These are phyloP conservation scores for Archegozetes longisetosus DNA, from an alignment of 1,140 invertebrate genomes.

Conservation along the genomic window DNA sequence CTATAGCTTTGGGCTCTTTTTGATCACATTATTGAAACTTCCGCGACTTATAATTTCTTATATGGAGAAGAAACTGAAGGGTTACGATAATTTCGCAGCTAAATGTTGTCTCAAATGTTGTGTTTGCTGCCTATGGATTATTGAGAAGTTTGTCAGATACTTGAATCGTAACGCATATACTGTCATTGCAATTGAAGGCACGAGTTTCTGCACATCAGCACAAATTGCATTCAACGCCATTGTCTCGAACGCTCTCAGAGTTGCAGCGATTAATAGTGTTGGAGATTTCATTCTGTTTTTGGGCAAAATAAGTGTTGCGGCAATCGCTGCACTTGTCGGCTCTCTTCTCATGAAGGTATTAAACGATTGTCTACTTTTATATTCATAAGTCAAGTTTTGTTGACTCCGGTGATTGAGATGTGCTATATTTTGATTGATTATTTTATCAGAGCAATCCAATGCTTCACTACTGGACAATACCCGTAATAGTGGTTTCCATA, in stretches of 20 bases:
- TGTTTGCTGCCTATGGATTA: conserved; percentile 51
- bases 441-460: conserved; percentile 16
- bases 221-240: conserved; percentile 58
- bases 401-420: background rate
- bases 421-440: conserved; percentile 2
- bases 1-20: conserved; percentile 55
- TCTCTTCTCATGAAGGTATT: conserved; percentile 41
- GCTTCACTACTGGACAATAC: conserved; percentile 41
- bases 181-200: conserved; percentile 55
- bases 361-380: too few species aligned
- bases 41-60: conserved; percentile 39
- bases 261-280: conserved; percentile 80
- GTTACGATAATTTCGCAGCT: conserved; percentile 12
- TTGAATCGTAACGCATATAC: conserved; percentile 61
- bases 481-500: conserved; percentile 66
- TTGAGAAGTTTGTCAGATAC: conserved; percentile 54
- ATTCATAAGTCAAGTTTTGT: too few species aligned
- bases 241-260: conserved; percentile 64
- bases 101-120: conserved; percentile 37
- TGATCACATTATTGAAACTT: conserved; percentile 52
- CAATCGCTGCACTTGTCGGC: conserved; percentile 52
- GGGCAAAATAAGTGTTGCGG: conserved; percentile 70
- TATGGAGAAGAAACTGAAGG: conserved; percentile 27
- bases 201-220: conserved; percentile 47
- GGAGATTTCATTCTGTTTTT: conserved; percentile 88